phyloP scores from a whole-genome alignment of 92 coral and sea anemone genomes.

The Metridium senile region DNA sequence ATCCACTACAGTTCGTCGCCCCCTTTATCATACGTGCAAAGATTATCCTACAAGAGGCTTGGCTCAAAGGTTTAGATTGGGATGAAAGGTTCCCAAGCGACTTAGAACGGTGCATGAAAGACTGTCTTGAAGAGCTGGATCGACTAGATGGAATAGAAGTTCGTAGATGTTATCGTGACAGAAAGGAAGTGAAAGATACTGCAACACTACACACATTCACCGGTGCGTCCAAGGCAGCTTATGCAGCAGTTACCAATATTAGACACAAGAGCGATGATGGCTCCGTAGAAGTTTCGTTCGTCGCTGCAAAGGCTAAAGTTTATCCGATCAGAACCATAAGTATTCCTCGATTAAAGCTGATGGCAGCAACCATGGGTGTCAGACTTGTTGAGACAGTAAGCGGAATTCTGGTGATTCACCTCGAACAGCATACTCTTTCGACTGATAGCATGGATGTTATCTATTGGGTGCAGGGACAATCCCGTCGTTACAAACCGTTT shows the following conservation, averaged over 20 bases:
- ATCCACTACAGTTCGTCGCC: slow-evolving; percentile 5
- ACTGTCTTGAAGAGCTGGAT: slow-evolving; percentile 31
- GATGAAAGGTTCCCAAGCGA: slow-evolving; percentile 32
- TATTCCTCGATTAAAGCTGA: slow-evolving; percentile 43
- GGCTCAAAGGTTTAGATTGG: slow-evolving; percentile 42
- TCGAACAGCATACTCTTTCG: slow-evolving; percentile 34
- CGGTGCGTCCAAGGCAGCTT: slow-evolving; percentile 46
- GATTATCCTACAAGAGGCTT: slow-evolving; percentile 40
- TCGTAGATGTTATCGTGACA: slow-evolving; percentile 32
- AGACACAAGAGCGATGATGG: slow-evolving; percentile 19
- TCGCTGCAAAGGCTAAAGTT: slow-evolving; percentile 36
- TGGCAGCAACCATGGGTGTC: slow-evolving; percentile 51
- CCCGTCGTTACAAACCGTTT: slow-evolving; percentile 54
- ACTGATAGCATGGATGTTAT: slow-evolving; percentile 52
- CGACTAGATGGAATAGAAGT: slow-evolving; percentile 14
- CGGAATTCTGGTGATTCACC: slow-evolving; percentile 16
- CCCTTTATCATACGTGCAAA: slow-evolving; percentile 35
- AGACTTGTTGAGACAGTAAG: slow-evolving; percentile 24
- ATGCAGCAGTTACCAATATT: slow-evolving; percentile 47
- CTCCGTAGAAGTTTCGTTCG: slow-evolving; percentile 10
- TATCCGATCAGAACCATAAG: slow-evolving; percentile 26
- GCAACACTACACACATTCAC: slow-evolving; percentile 35
- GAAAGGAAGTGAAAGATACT: not conserved
- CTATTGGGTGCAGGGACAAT: slow-evolving; percentile 56
- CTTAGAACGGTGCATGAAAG: not conserved